Base-by-base conservation (phyloP, 2,797 vertebrate species). In the Bradypodion pumilum region DNA sequence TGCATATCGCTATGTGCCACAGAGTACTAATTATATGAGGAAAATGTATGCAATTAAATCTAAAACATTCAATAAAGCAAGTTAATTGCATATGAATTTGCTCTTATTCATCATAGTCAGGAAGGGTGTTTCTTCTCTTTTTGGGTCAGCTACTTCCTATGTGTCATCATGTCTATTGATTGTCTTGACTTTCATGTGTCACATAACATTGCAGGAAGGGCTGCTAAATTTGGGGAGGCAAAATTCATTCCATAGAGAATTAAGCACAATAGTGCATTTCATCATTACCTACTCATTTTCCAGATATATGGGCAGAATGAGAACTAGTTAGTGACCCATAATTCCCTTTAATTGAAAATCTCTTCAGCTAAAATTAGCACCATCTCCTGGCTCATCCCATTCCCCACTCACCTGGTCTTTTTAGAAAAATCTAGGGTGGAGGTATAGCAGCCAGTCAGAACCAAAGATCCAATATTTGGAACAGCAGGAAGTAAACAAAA, bases 51-150 rank as follows among this genome's bases (percentile, higher is more conserved):
- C 92, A 91, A 93, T 95, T 92, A 93, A 95, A 95, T 94, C 91
- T 87, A 94, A 90, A 95, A 95, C 93, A 94, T 94, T 95, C 95
- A 96, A 95, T 96, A 95, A 96, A 96, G 94, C 95, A 95, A 93
- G 89, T 90, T 95, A 97, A 96, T 72, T 63, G 92, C 92, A 93
- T 93, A 89, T 96, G 90, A 94, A 91, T 94, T 94, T 95, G 94
- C 86, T 92, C 27, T 29, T 94, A 93, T 93, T 93, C 95, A 95
- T 89, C 85, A 86, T 91, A 94, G 94, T 84, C 92, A 90, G 82
- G 52, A 46, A 76, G 27, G 40, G 27, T 23, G 49, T 32, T 70
- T 75, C 9, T 9, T 37, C 74, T 80, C 60, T 35, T 46, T 66
- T 85, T 68, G 46, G 72, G n/a, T 66, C 37, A 74, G 69, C 40